Evolutionary conservation across 2,888 invertebrate genomes (phyloP), one percentile per base, ranked within the genome.

Genomic region (Alcis repandata): DNA sequence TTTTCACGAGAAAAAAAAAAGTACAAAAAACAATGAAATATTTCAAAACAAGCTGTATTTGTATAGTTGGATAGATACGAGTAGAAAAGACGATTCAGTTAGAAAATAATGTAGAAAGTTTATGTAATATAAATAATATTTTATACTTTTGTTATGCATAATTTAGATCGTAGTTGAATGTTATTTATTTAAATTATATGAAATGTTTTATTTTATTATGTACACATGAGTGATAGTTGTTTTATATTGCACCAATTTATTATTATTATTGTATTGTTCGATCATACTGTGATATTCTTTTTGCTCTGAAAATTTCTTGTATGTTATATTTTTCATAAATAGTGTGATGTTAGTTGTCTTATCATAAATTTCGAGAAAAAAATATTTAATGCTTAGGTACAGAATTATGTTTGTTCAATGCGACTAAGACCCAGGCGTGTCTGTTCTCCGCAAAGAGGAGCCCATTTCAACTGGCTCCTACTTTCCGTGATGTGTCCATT

Each of bases 171-270:
- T 65, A 65, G 49, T 40, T 53, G 53, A 41, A 59, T 48, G 19
- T 51, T 51, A 60, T 65, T 51, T 58, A 61, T 61, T 78, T 78
- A 36, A 80, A 78, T 48, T 76, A 80, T 40, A 59, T 75, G 22
- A 77, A 73, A 56, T 45, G 32, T 27, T 54, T 33, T 36, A 36
- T 36, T 36, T 36, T 36, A 36, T 36, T 19, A 32, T 27, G 8
- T 45, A 9, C 1, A 17, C 9, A 20, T 19, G 19, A 46, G 10
- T 36, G 13, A 51, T 36, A 38, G 13, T 36, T 48, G 33, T 33
- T 32, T 33, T 49, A 48, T 15, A n/a, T 51, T 51, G 51, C 51
- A 51, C 19, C 19, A 36, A 19, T 33, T 17, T 32, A n/a, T n/a
- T n/a, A n/a, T n/a, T n/a, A n/a, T n/a, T n/a, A n/a, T n/a, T n/a